Evolutionary conservation across 2,113 vertebrate species (phyloP), one percentile per base, ranked within the genome.

Genomic region (Corythoichthys haematopterus): DNA sequence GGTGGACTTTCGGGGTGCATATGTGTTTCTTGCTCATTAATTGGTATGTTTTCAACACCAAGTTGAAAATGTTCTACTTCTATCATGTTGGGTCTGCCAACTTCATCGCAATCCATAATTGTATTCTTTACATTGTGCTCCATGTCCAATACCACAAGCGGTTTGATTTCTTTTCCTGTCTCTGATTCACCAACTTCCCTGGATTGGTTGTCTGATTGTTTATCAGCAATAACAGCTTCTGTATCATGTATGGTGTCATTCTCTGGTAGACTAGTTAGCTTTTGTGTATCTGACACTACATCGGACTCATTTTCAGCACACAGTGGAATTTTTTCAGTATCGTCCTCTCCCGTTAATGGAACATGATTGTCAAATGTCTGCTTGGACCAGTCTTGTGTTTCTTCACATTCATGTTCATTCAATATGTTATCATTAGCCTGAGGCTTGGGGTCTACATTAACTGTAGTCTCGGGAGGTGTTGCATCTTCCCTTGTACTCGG

Each of bases 141-240:
- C 51, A 68, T 28, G 40, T 81, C 79, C 47, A 45, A 60, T 40
- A 66, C 45, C 33, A 12, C 13, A 65, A 28, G 10, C 46, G 20
- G 60, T 67, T 71, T 70, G 7, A 16, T 66, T 12, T 20, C 47
- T 75, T 0, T 33, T 55, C 9, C n/a, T 28, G 9, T 64, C 3
- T 74, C 68, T 58, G 33, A 48, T 73, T 79, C 57, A 40, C 59
- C 7, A 65, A 60, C 33, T 63, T 64, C n/a, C 65, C 47, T 69
- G 3, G 47, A 33, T 53, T 48, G 4, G 33, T 35, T n/a, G 10
- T 57, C 58, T 9, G 66, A 69, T 13, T 71, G 59, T 33, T 38
- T 45, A 16, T 65, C 43, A 4, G 7, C 55, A 64, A 4, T 38
- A 4, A 45, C 50, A 66, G 47, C 2, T 3, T 53, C 51, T 70